phyloP scores from a whole-genome alignment of 2,888 invertebrate species.

The Folsomia manolachei region DNA sequence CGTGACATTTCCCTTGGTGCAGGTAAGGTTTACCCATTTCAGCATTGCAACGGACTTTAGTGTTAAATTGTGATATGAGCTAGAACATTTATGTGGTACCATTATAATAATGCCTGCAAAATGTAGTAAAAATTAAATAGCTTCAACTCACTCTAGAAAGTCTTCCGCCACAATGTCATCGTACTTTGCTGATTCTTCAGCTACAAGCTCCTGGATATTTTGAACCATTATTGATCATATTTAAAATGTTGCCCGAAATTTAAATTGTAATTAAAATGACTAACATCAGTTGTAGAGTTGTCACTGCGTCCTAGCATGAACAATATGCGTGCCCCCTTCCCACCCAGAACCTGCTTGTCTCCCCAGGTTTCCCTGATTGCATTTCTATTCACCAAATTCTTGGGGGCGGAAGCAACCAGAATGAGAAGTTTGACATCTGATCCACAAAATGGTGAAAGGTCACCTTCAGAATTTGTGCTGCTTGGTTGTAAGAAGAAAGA shows the following conservation, averaged over 20 bases:
- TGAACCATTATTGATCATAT: not conserved
- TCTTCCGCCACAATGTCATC: slow-evolving; percentile 79
- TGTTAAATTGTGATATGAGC: slow-evolving; percentile 81
- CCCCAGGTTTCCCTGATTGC: slow-evolving; percentile 73
- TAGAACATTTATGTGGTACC: too few species aligned
- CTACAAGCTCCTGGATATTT: slow-evolving; percentile 60
- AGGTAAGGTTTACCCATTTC: slow-evolving; percentile 73
- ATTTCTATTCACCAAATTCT: slow-evolving; percentile 56
- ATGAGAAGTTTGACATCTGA: slow-evolving; percentile 44
- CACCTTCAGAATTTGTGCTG: slow-evolving; percentile 16
- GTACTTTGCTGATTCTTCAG: slow-evolving; percentile 64
- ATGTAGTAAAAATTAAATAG: too few species aligned
- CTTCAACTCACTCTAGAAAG: too few species aligned
- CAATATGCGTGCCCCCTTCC: slow-evolving; percentile 56
- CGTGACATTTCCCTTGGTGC: slow-evolving; percentile 53
- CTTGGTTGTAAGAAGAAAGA: slow-evolving; percentile 44
- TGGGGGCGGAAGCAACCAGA: slow-evolving; percentile 44
- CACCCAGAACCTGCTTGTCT: slow-evolving; percentile 53
- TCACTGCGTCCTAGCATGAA: slow-evolving; percentile 64
- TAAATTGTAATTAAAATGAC: too few species aligned
- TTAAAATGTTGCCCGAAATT: too few species aligned
- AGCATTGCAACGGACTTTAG: slow-evolving; percentile 80
- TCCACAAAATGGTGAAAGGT: slow-evolving; percentile 36
- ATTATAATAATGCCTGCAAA: too few species aligned
- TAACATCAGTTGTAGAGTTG: slow-evolving; percentile 58